phyloP scores from a whole-genome alignment of 2,888 invertebrate genomes.

The Andricus curvator region DNA sequence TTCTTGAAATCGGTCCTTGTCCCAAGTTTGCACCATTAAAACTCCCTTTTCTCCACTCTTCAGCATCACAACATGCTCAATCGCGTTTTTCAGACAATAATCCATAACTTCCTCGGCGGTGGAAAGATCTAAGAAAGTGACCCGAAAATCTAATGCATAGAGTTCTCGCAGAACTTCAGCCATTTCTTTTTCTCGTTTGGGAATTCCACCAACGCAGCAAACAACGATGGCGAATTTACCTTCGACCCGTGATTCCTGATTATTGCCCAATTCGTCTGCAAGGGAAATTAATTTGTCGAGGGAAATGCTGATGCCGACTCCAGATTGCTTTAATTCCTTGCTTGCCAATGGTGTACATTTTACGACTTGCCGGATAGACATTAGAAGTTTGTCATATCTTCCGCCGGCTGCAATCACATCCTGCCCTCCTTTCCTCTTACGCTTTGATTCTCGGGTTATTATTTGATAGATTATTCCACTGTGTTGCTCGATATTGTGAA shows the following conservation, averaged over 20 bases:
- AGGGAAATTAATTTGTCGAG: conserved; percentile 87
- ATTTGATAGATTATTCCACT: conserved; percentile 86
- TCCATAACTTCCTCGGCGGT: conserved; percentile 83
- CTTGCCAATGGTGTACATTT: conserved; percentile 71
- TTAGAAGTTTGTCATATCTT: conserved; percentile 91
- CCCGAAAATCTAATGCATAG: conserved; percentile 86
- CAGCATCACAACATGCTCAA: conserved; percentile 82
- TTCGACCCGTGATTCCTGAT: conserved; percentile 72
- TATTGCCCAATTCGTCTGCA: conserved; percentile 79
- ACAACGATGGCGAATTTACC: conserved; percentile 81
- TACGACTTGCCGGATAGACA: conserved; percentile 83
- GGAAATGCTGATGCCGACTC: conserved; percentile 92
- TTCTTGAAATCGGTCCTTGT: conserved; percentile 84
- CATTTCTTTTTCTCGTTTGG: conserved; percentile 81
- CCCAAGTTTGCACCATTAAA: conserved; percentile 82
- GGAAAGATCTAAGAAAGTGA: conserved; percentile 82
- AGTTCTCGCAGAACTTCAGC: conserved; percentile 82
- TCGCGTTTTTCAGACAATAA: conserved; percentile 69
- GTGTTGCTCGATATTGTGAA: conserved; percentile 83
- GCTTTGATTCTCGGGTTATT: conserved; percentile 80
- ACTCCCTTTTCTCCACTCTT: conserved; percentile 82
- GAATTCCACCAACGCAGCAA: conserved; percentile 82
- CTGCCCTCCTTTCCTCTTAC: conserved; percentile 80
- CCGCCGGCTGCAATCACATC: conserved; percentile 93
- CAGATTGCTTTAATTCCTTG: conserved; percentile 79